Conservation (phyloP, 2,797 vertebrate genomes). For the Onychomys arenicola region DNA sequence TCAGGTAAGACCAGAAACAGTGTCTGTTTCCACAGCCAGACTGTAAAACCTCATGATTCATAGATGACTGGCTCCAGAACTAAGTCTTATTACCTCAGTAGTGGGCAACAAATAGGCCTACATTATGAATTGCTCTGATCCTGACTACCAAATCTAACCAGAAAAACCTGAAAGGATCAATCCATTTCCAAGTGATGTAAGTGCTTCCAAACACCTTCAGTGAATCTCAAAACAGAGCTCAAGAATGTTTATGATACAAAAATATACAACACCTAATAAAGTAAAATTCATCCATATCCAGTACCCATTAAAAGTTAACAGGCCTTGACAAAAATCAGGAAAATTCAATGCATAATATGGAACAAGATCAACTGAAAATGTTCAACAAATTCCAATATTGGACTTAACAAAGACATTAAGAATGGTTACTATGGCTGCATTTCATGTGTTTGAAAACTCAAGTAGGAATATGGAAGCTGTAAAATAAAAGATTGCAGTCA, state of each 20-base stretch:
- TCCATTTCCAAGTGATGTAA: constrained; percentile 22
- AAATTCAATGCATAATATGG: neutral
- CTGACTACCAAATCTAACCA: constrained; percentile 39
- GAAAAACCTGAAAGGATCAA: constrained; percentile 24
- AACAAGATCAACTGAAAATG: constrained; percentile 55
- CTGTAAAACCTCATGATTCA: constrained; percentile 63
- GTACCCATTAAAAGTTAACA: neutral
- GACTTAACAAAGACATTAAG: constrained; percentile 34
- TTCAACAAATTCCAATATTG: constrained; percentile 28
- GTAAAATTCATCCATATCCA: neutral
- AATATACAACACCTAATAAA: constrained; percentile 1
- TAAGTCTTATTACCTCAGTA: constrained; percentile 51
- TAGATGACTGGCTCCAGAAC: neutral
- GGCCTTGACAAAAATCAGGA: neutral
- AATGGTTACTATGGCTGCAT: constrained; percentile 31
- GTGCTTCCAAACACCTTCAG: neutral
- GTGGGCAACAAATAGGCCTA: constrained; percentile 45
- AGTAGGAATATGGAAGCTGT: neutral
- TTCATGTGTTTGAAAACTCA: constrained; percentile 15
- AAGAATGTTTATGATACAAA: constrained; percentile 57
- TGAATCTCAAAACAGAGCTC: constrained; percentile 17
- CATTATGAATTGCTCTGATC: neutral
- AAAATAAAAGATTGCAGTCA: neutral
- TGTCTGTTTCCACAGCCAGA: constrained; percentile 7
- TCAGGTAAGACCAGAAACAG: neutral